A percentile compares a stretch with the other conserved stretches of the same genome.
These are phyloP conservation scores for Poeciliopsis turneri DNA, from an alignment of 2,797 vertebrate genomes.

Conservation along the genomic window DNA sequence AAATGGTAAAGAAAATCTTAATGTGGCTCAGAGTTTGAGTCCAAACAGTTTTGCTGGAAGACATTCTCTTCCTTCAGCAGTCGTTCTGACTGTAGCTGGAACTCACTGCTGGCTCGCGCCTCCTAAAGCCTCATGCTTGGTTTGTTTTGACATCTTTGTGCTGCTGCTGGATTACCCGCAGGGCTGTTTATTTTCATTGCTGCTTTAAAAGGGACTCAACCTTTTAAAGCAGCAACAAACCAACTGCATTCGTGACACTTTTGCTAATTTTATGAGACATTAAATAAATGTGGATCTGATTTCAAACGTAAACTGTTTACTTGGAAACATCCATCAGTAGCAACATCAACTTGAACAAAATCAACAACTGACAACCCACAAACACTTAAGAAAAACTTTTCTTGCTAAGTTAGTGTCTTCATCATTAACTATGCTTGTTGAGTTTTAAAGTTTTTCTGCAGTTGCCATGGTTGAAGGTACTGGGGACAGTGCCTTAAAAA, in stretches of 20 bases:
- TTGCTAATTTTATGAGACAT: slow-evolving; percentile 3
- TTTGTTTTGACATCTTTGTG: slow-evolving; percentile 5
- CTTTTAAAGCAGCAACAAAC: slow-evolving; percentile 3
- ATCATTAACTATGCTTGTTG: neutral
- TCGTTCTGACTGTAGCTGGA: neutral
- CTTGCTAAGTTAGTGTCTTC: neutral
- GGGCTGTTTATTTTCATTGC: slow-evolving; percentile 1
- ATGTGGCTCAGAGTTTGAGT: neutral
- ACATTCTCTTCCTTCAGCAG: neutral
- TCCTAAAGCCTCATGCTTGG: neutral
- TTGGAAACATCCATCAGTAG: neutral
- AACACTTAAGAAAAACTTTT: neutral
- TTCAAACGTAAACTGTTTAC: neutral
- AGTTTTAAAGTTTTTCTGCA: neutral
- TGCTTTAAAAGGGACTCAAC: neutral
- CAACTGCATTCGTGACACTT: neutral
- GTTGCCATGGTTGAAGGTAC: neutral
- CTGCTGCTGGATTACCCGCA: neutral
- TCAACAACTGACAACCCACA: neutral
- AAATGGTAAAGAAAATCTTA: neutral
- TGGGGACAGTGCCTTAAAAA: neutral
- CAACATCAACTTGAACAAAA: neutral
- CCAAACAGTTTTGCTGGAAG: neutral
- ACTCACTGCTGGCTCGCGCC: neutral
- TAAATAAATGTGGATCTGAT: neutral